Base-by-base conservation (phyloP, 2,888 invertebrate species). In the Bedellia somnulentella region DNA sequence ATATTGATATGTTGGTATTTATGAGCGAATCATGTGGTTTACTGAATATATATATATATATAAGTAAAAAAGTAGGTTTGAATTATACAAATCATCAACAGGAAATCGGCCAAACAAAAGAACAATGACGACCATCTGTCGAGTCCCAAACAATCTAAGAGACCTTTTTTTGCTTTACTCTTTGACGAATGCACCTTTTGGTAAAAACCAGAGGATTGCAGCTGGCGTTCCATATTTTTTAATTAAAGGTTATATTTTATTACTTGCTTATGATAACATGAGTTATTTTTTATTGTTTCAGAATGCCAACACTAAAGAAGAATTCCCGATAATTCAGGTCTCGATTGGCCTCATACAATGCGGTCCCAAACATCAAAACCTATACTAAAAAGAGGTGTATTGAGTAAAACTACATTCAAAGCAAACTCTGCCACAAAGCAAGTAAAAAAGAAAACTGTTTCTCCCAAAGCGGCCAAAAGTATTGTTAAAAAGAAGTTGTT, bases 311-410 rank as follows among this genome's bases (percentile, higher is more conserved):
- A 32, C 35, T 43, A n/a, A n/a, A n/a, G n/a, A n/a, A n/a, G n/a
- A n/a, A n/a, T n/a, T n/a, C n/a, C n/a, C n/a, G n/a, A n/a, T n/a
- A n/a, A n/a, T n/a, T n/a, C n/a, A n/a, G n/a, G n/a, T n/a, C n/a
- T n/a, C n/a, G n/a, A n/a, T n/a, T n/a, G n/a, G n/a, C n/a, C n/a
- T n/a, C n/a, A n/a, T 57, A 71, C 58, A 68, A 73, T 73, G 75
- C 67, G 75, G 64, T 70, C 73, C 49, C 73, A 71, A 47, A 49
- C 61, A 49, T 54, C 70, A 39, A 76, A 73, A 62, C 51, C 63
- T 47, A 53, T 56, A 49, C 57, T 64, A 50, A 75, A 68, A 53
- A 73, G 71, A 56, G 71, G 64, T 46, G 58, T 53, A 41, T 49
- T 59, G 34, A 58, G 43, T 48, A 73, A 66, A 58, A 52, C 61